Evolutionary conservation across 2,113 vertebrate species (phyloP).

Genomic region (Suricata suricatta): DNA sequence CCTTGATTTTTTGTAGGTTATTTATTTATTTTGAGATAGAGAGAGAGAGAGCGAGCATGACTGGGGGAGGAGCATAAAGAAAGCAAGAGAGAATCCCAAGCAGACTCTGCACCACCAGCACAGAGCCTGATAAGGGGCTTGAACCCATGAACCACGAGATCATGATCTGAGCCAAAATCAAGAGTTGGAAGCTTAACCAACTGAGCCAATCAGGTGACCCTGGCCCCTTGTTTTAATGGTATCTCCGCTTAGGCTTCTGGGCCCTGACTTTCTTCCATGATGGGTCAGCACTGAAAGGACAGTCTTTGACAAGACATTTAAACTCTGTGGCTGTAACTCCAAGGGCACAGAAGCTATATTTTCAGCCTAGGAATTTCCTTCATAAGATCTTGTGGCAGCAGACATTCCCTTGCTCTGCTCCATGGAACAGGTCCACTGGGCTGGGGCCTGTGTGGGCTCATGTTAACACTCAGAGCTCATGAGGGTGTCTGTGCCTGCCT

Average conservation of each 20-base stretch:
- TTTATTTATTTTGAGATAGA: too few species aligned
- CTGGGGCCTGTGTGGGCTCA: not conserved
- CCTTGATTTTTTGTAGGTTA: not conserved
- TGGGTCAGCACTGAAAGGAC: not conserved
- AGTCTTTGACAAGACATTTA: not conserved
- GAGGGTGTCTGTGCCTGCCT: not conserved
- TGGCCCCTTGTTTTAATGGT: not conserved
- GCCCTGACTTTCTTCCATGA: not conserved
- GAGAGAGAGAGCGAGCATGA: too few species aligned
- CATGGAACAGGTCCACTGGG: not conserved
- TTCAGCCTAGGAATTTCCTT: constrained; percentile 6
- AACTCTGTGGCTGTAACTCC: not conserved
- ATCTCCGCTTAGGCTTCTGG: not conserved
- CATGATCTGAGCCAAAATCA: too few species aligned
- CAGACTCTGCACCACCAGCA: too few species aligned
- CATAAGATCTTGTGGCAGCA: not conserved
- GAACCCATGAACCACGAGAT: too few species aligned
- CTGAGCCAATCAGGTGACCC: too few species aligned
- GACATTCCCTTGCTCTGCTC: not conserved
- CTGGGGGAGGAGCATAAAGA: too few species aligned
- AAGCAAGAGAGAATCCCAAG: too few species aligned
- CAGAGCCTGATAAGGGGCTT: too few species aligned
- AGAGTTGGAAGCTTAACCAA: too few species aligned
- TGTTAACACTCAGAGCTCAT: not conserved
- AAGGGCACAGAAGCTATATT: not conserved